Evolutionary conservation across 2,888 invertebrate species (phyloP), one percentile per base, ranked within the genome.

Genomic region (Torymus tubicola): DNA sequence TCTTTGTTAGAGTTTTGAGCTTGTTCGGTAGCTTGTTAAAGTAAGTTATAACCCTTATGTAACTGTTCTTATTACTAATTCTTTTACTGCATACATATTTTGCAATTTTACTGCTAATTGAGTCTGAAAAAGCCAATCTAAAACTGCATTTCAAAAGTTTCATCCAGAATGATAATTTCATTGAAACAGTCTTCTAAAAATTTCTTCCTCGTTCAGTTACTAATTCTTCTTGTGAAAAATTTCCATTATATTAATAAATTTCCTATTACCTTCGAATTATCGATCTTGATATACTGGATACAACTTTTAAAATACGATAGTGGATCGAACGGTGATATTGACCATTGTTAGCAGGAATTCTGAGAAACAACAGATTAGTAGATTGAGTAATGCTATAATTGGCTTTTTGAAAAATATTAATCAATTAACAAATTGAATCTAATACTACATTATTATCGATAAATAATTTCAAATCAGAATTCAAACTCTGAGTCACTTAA

Each of bases 161-260:
- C 5, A 12, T n/a, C n/a, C 16, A 18, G 58, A 52, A 2, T 60
- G 18, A 52, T 50, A 24, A 16, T 18, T 12, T 57, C 52, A 58
- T 50, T 69, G 2, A 4, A 57, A 53, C 14, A 75, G 14, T 57
- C n/a, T 55, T n/a, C 14, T 16, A 57, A 75, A 80, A 24, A 58
- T 64, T 52, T 53, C 75, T 24, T 12, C 18, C 16, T 24, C 13
- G 31, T 57, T 57, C 57, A 57, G 57, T 12, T 55, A 8, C 2
- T 12, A 63, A 63, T n/a, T 16, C 16, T 63, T 2, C n/a, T 63
- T 31, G n/a, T 2, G 21, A 63, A 63, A 63, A 63, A 14, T 63
- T 13, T n/a, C 13, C 18, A 63, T 18, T 5, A 2, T 14, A 63
- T 21, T 18, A 0, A 24, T 18, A 63, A 2, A 63, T 2, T 57